Conservation (phyloP, 2,797 vertebrate genomes). For the Margarornis squamiger region DNA sequence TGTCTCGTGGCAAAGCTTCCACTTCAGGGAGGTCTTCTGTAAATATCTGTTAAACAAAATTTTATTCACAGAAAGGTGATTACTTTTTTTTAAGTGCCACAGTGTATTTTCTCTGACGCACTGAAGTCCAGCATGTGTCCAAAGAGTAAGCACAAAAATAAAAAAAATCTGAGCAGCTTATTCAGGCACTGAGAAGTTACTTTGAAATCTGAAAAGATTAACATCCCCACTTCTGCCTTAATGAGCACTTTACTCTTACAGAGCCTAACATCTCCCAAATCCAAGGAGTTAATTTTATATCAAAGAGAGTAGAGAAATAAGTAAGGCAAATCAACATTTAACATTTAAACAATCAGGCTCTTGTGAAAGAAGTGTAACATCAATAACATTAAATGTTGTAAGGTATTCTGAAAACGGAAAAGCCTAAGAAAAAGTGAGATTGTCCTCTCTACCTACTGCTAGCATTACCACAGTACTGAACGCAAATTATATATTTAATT, state of each 20-base stretch:
- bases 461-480: background rate
- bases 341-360: background rate
- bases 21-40: slow-evolving; percentile 97
- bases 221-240: background rate
- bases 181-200: background rate
- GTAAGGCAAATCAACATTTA: background rate
- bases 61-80: background rate
- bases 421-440: background rate
- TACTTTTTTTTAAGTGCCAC: background rate
- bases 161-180: background rate
- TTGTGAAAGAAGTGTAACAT: background rate
- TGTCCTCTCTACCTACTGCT: background rate
- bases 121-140: background rate
- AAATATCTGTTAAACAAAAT: slow-evolving; percentile 87
- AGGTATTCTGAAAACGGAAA: background rate
- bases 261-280: background rate
- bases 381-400: background rate
- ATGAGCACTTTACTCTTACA: background rate
- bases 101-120: background rate
- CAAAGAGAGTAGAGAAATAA: background rate
- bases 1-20: slow-evolving; percentile 90
- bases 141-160: background rate
- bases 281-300: background rate
- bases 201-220: background rate
- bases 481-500: background rate